Percentiles rank a stretch among this genome's conserved stretches.
Conservation (phyloP, 2,888 invertebrate genomes). For the Dusona sp. region DNA sequence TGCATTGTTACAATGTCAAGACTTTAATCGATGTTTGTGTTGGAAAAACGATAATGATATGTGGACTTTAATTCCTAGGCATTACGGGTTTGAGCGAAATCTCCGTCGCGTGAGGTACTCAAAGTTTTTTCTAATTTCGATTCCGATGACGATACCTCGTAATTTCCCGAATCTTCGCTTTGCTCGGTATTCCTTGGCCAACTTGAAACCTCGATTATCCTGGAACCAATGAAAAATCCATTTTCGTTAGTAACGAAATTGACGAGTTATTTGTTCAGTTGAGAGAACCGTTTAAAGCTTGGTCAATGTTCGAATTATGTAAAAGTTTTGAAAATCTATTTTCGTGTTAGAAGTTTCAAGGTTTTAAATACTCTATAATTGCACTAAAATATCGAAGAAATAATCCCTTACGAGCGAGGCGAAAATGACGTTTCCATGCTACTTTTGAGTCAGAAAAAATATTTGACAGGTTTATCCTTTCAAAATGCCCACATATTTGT, state of each 20-base stretch:
- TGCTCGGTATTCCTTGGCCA: constrained; percentile 77
- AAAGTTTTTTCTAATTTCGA: not conserved
- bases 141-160: constrained; percentile 20
- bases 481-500: too few species aligned
- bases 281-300: not conserved
- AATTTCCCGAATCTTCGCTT: constrained; percentile 38
- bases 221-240: constrained; percentile 71
- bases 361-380: not conserved
- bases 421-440: too few species aligned
- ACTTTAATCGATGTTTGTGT: not conserved
- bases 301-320: not conserved
- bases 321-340: not conserved
- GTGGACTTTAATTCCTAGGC: not conserved
- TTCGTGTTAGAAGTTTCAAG: not conserved
- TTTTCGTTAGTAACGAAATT: constrained; percentile 18
- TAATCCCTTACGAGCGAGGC: too few species aligned
- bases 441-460: too few species aligned
- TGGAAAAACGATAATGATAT: not conserved
- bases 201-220: constrained; percentile 82
- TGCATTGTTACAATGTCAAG: not conserved
- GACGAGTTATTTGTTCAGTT: not conserved
- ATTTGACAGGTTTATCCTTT: too few species aligned
- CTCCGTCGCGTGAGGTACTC: not conserved
- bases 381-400: not conserved
- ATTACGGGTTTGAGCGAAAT: not conserved